Evolutionary conservation across 2,888 invertebrate genomes (phyloP), one percentile per base, ranked within the genome.

Genomic region (Lamellibrachia satsuma): DNA sequence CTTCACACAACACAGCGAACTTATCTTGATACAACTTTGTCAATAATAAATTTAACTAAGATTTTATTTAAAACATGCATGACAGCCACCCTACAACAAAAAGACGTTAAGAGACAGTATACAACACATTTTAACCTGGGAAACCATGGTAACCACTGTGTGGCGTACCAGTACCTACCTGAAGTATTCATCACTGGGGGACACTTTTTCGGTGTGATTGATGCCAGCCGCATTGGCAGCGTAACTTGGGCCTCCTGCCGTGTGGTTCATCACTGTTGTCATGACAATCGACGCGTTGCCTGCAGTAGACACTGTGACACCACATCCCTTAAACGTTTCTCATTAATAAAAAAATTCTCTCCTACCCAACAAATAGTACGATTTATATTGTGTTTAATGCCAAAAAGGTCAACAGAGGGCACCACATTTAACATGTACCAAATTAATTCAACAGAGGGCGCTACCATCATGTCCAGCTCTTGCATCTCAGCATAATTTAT

Each of bases 151-250:
- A 55, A 55, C 55, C 55, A 75, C 22, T 75, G 15, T 22, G 4
- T 15, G 22, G n/a, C 11, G 6, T 6, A 22, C 22, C n/a, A 75
- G 15, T 22, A 75, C n/a, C 75, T 51, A 93, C 93, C 93, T 92
- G 93, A 93, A 94, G 91, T 93, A 94, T 92, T 94, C 94, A 57
- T 94, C 94, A 22, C 93, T 94, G 11, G 94, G 94, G 6, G 94
- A 94, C 22, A 75, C 75, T 6, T 15, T 75, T 15, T 22, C 4
- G 15, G 75, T 75, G 75, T 75, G 15, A 22, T 75, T 75, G 11
- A 91, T 52, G 51, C 91, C 90, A 11, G 90, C 90, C 15, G 91
- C 57, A 27, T 90, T 51, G 9, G 60, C 39, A 11, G 91, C 90
- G 75, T 52, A 39, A 52, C 55, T n/a, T 6, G 52, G 52, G n/a